These are phyloP conservation scores for Aporophyla lueneburgensis DNA, from an alignment of 2,888 invertebrate species.

Conservation along the genomic window DNA sequence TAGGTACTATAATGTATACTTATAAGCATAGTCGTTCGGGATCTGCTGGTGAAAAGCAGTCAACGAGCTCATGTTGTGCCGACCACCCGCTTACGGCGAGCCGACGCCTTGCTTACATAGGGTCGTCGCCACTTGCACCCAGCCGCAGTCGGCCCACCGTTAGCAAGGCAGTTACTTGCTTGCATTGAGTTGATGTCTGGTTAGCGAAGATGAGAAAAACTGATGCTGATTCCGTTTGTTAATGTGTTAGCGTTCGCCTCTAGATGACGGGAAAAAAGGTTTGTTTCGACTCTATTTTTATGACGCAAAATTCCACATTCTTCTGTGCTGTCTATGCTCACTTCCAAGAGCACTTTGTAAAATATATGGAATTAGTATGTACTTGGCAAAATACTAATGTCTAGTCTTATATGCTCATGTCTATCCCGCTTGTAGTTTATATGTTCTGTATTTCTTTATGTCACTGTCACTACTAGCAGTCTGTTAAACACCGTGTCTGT, in stretches of 20 bases:
- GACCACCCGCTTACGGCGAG: background rate
- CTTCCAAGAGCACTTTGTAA: background rate
- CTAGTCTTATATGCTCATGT: background rate
- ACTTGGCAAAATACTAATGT: constrained; percentile 2
- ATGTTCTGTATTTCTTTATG: background rate
- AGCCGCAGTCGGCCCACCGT: background rate
- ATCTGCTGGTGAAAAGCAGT: background rate
- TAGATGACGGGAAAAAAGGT: background rate
- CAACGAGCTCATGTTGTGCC: background rate
- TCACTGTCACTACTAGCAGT: background rate
- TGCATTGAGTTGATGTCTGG: background rate
- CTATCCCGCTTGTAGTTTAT: background rate
- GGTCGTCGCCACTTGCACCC: background rate
- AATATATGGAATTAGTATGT: background rate
- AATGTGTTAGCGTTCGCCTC: background rate
- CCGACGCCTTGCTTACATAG: background rate
- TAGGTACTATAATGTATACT: background rate
- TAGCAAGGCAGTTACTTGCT: background rate
- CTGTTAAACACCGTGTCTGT: background rate
- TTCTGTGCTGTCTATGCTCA: background rate
- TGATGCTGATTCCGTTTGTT: background rate
- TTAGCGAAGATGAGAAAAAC: background rate
- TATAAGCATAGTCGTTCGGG: background rate
- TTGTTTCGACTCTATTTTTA: background rate
- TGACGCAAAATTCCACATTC: background rate